A percentile compares a stretch with the other conserved stretches of the same genome.
These are phyloP conservation scores for Temnothorax curvispinosus DNA, from an alignment of 1,140 invertebrate genomes.

Conservation along the genomic window DNA sequence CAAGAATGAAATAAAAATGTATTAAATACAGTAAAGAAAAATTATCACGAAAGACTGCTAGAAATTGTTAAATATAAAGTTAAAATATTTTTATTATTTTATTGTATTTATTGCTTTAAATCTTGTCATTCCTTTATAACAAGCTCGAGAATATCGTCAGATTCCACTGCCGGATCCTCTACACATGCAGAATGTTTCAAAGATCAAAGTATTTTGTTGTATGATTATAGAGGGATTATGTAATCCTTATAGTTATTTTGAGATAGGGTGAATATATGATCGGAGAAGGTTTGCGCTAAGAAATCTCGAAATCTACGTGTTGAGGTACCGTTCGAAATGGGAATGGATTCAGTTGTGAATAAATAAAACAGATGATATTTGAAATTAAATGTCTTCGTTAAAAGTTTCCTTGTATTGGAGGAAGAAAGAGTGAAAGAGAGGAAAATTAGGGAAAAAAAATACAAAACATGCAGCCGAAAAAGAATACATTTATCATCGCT, in stretches of 20 bases:
- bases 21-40: neutral
- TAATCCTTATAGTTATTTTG: conserved; percentile 2
- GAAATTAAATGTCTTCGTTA: neutral
- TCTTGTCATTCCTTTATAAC: neutral
- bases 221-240: conserved; percentile 5
- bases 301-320: neutral
- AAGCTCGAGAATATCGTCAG: neutral
- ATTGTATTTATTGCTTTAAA: neutral
- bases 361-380: neutral
- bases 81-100: neutral
- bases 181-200: neutral
- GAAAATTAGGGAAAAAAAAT: neutral
- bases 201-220: conserved; percentile 13
- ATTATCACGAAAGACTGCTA: neutral
- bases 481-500: conserved; percentile 33
- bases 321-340: neutral
- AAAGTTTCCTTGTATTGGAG: conserved; percentile 16
- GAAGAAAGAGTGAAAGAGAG: conserved; percentile 32
- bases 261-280: conserved; percentile 7
- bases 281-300: conserved; percentile 14
- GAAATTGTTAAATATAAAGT: neutral
- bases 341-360: conserved; percentile 1
- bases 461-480: neutral
- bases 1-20: neutral
- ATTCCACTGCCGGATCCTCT: neutral